phyloP scores from a whole-genome alignment of 2,797 vertebrate species.

The Sternarchorhynchus goeldii region DNA sequence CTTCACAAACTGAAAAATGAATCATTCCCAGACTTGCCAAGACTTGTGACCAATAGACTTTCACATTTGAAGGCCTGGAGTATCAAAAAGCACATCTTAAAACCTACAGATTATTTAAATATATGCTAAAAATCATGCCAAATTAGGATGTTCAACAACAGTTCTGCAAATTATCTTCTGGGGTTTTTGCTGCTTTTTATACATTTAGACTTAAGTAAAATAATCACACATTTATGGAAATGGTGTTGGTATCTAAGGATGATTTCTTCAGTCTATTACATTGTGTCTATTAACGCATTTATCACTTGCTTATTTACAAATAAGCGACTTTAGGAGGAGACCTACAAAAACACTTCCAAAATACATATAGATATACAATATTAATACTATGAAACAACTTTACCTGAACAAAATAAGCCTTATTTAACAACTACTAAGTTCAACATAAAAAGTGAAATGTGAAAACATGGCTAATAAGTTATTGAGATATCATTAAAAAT shows the following conservation, averaged over 20 bases:
- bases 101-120: background rate
- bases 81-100: background rate
- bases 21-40: background rate
- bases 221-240: background rate
- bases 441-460: background rate
- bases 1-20: background rate
- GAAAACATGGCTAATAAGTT: background rate
- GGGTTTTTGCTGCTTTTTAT: background rate
- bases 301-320: background rate
- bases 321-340: background rate
- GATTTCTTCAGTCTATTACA: background rate
- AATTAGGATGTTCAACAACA: background rate
- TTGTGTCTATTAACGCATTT: background rate
- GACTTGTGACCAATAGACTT: background rate
- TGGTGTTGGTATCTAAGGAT: background rate
- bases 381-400: too few species aligned
- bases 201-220: background rate
- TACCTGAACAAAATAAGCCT: background rate
- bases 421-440: too few species aligned
- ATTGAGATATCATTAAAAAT: background rate
- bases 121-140: background rate
- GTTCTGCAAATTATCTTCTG: background rate
- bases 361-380: too few species aligned
- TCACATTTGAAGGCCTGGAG: background rate
- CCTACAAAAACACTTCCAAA: background rate